Evolutionary conservation across 2,113 vertebrate genomes (phyloP).

Genomic region (Gobius niger): DNA sequence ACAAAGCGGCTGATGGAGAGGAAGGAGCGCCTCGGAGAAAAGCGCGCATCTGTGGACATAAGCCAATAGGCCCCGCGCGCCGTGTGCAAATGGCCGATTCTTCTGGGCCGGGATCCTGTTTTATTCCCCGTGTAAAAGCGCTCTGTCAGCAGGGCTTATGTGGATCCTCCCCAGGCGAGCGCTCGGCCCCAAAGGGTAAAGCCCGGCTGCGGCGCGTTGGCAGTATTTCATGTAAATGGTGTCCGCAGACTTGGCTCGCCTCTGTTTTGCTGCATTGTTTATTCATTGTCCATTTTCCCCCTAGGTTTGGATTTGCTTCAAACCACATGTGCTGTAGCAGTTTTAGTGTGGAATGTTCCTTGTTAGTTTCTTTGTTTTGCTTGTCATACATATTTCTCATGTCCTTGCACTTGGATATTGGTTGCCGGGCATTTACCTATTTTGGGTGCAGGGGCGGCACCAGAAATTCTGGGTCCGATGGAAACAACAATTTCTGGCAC

Average conservation of each 20-base stretch:
- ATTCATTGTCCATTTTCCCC: slow-evolving; percentile 10
- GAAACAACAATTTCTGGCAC: too few species aligned
- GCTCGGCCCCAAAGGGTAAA: slow-evolving; percentile 29
- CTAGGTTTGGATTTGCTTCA: background rate
- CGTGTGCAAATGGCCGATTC: slow-evolving; percentile 28
- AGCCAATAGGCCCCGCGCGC: background rate
- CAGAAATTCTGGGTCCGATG: too few species aligned
- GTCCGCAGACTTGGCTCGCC: slow-evolving; percentile 12
- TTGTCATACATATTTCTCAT: too few species aligned
- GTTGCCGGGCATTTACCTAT: too few species aligned
- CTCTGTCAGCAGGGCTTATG: slow-evolving; percentile 50
- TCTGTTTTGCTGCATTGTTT: slow-evolving; percentile 1
- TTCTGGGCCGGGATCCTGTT: slow-evolving; percentile 8
- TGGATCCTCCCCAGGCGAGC: slow-evolving; percentile 31
- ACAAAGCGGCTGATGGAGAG: slow-evolving; percentile 36
- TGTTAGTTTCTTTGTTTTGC: too few species aligned
- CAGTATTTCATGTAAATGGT: slow-evolving; percentile 44
- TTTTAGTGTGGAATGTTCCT: background rate
- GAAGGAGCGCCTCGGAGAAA: slow-evolving; percentile 25
- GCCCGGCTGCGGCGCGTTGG: slow-evolving; percentile 14
- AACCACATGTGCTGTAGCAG: background rate
- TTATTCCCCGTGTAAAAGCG: slow-evolving; percentile 43
- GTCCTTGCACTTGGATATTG: too few species aligned
- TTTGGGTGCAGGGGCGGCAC: too few species aligned
- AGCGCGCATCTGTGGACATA: slow-evolving; percentile 9